Percentiles rank a stretch among this genome's conserved stretches.
These are phyloP conservation scores for Protaetia brevitarsis DNA, from an alignment of 1,140 invertebrate species.

Conservation along the genomic window DNA sequence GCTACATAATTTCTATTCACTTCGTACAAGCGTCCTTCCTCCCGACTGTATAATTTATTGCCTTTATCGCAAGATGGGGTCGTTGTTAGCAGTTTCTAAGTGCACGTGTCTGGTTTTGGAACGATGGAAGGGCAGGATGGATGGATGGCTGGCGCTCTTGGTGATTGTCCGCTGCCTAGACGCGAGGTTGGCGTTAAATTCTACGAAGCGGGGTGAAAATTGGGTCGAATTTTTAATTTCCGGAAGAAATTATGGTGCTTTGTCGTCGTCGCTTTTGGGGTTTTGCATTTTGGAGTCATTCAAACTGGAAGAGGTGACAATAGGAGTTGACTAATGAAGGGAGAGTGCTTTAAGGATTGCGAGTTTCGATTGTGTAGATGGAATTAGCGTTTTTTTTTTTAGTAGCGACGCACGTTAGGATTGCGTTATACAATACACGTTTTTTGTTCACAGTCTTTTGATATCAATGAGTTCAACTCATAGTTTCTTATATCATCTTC, in stretches of 20 bases:
- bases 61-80: neutral
- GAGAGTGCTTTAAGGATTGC: neutral
- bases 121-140: neutral
- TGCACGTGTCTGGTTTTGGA: constrained; percentile 10
- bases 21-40: neutral
- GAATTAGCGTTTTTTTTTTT: too few relatives aligned
- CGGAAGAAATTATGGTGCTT: constrained; percentile 18
- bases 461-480: too few relatives aligned
- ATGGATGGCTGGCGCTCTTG: neutral
- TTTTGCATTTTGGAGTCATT: neutral
- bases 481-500: too few relatives aligned
- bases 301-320: neutral
- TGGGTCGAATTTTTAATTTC: constrained; percentile 25
- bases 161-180: neutral
- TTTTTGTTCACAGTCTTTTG: too few relatives aligned
- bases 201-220: constrained; percentile 11
- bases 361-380: too few relatives aligned
- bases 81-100: constrained; percentile 1
- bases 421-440: too few relatives aligned
- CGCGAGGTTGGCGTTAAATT: neutral
- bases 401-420: too few relatives aligned
- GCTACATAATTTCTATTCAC: neutral
- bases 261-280: neutral
- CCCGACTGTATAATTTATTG: constrained; percentile 9
- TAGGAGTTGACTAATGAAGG: neutral